Evolutionary conservation across 1,140 invertebrate genomes (phyloP).

Genomic region (Cepaea nemoralis): DNA sequence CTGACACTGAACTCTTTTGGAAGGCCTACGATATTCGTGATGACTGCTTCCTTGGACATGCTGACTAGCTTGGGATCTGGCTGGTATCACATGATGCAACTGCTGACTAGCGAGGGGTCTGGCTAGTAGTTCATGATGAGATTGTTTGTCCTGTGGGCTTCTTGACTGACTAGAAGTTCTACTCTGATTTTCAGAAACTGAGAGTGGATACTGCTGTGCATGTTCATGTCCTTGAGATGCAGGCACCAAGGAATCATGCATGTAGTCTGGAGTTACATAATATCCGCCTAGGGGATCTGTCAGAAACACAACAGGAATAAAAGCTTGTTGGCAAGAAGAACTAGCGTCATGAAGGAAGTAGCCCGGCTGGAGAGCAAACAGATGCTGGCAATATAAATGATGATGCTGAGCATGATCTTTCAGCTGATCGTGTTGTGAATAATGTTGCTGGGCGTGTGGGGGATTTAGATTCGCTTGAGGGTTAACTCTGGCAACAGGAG

Average conservation of each 20-base stretch:
- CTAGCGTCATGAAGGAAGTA: not conserved
- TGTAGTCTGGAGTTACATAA: not conserved
- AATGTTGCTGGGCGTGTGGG: not conserved
- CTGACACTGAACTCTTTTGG: not conserved
- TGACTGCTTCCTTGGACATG: not conserved
- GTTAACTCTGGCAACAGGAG: constrained; percentile 35
- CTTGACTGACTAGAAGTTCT: not conserved
- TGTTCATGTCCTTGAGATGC: not conserved
- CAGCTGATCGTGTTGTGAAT: not conserved
- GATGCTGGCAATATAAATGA: constrained; percentile 17
- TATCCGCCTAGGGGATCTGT: not conserved
- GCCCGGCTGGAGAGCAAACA: not conserved
- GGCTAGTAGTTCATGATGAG: not conserved
- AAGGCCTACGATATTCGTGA: not conserved
- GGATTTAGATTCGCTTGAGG: constrained; percentile 23
- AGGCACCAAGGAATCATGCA: not conserved
- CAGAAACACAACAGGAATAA: not conserved
- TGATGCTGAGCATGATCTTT: constrained; percentile 6
- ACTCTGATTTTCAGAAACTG: not conserved
- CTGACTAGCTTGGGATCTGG: not conserved
- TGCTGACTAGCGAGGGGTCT: too few species aligned
- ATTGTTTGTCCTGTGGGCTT: not conserved
- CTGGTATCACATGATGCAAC: too few species aligned
- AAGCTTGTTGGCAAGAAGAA: not conserved
- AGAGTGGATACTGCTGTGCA: not conserved